These are phyloP conservation scores for Aleiodes alternator DNA, from an alignment of 2,888 invertebrate genomes.

Conservation along the genomic window DNA sequence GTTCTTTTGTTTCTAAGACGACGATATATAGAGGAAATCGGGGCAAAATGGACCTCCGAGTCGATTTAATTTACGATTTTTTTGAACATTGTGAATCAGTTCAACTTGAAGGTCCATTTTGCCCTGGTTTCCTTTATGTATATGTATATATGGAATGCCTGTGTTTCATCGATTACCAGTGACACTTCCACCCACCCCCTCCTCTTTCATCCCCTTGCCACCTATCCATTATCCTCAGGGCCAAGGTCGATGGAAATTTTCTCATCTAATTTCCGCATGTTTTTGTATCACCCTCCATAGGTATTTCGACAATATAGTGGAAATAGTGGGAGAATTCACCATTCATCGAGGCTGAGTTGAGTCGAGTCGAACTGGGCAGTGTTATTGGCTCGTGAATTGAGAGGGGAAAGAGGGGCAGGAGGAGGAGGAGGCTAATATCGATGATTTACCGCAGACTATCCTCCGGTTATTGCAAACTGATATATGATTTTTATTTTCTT, in stretches of 20 bases:
- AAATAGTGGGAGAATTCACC: conserved; percentile 49
- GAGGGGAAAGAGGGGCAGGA: not conserved
- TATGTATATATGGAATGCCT: too few relatives aligned
- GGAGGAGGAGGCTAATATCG: conserved; percentile 61
- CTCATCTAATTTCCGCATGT: conserved; percentile 21
- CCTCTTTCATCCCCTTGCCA: too few relatives aligned
- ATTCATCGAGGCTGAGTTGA: conserved; percentile 45
- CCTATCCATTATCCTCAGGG: not conserved
- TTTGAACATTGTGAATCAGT: too few relatives aligned
- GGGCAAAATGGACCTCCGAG: too few relatives aligned
- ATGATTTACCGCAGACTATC: conserved; percentile 67
- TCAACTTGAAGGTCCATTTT: too few relatives aligned
- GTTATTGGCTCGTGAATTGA: conserved; percentile 56
- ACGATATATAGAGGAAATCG: too few relatives aligned
- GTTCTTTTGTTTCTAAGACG: too few relatives aligned
- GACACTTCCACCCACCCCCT: not conserved
- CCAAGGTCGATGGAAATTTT: conserved; percentile 16
- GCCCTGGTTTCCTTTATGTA: too few relatives aligned
- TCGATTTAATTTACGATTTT: too few relatives aligned
- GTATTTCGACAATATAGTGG: conserved; percentile 29
- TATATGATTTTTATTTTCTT: conserved; percentile 61
- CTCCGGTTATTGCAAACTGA: conserved; percentile 64
- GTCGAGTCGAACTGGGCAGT: conserved; percentile 44
- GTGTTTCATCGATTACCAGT: conserved; percentile 13
- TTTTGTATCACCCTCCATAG: conserved; percentile 21